These are phyloP conservation scores for Aphyosemion australe DNA, from an alignment of 2,113 vertebrate species.

Conservation along the genomic window DNA sequence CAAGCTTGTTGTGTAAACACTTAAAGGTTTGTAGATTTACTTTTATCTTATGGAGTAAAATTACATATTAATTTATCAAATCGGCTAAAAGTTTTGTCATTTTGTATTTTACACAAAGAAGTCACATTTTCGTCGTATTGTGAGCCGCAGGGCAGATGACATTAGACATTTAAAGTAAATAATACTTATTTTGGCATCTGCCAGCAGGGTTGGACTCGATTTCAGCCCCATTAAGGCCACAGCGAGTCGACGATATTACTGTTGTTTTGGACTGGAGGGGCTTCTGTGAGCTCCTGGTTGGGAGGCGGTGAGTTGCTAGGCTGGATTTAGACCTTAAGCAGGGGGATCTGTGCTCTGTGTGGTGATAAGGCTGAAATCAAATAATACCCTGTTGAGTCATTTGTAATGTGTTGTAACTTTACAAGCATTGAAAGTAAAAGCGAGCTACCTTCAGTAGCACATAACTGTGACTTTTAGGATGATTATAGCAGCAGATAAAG, in stretches of 20 bases:
- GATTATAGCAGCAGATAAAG: neutral
- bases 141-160: neutral
- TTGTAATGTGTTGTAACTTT: constrained; percentile 31
- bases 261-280: constrained; percentile 31
- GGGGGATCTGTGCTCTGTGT: constrained; percentile 44
- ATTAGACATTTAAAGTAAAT: neutral
- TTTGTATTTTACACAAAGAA: too few relatives aligned
- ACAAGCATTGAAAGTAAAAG: constrained; percentile 14
- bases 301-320: constrained; percentile 66
- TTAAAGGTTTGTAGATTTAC: too few relatives aligned
- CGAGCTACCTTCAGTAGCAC: neutral
- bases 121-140: neutral
- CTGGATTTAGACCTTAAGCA: constrained; percentile 74
- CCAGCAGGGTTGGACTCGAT: neutral
- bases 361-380: constrained; percentile 51
- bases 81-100: too few relatives aligned
- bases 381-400: constrained; percentile 18
- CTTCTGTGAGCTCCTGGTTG: constrained; percentile 24
- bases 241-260: constrained; percentile 5
- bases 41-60: too few relatives aligned
- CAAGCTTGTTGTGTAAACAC: too few relatives aligned
- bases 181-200: neutral
- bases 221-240: neutral
- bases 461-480: constrained; percentile 2
- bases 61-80: too few relatives aligned